These are phyloP conservation scores for Gorsachius goisagi DNA, from an alignment of 2,113 vertebrate genomes.

Conservation along the genomic window DNA sequence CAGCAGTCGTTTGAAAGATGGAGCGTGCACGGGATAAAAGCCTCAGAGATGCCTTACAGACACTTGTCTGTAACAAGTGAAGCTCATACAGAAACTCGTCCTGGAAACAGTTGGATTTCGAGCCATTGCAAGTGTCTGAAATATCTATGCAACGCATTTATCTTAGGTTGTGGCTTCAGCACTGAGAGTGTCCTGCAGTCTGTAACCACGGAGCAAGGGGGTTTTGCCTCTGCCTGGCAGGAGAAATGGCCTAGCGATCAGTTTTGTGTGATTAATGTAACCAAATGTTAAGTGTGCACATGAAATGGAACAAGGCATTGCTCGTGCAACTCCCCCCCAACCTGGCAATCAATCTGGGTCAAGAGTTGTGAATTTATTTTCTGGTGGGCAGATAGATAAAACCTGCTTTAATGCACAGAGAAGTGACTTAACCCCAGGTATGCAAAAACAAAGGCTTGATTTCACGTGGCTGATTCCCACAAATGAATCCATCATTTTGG, in stretches of 20 bases:
- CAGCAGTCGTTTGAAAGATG: background rate
- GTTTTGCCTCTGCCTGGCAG: background rate
- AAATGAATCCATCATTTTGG: constrained; percentile 23
- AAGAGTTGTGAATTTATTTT: background rate
- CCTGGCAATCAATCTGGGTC: background rate
- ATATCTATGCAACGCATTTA: background rate
- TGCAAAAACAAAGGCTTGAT: background rate
- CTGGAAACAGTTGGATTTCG: background rate
- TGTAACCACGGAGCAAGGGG: background rate
- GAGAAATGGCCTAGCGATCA: background rate
- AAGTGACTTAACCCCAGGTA: background rate
- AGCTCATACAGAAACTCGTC: background rate
- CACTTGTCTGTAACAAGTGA: background rate
- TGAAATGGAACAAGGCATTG: background rate
- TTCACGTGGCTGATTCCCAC: background rate
- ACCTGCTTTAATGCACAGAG: background rate
- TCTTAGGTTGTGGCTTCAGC: background rate
- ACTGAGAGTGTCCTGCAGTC: background rate
- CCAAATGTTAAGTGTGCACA: background rate
- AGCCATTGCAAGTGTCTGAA: background rate
- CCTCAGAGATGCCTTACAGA: background rate
- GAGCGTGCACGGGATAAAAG: background rate
- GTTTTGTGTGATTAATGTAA: background rate
- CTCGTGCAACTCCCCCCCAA: background rate
- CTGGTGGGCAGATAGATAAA: background rate